Conservation (phyloP, 2,888 invertebrate species). For the Aporophyla nigra region DNA sequence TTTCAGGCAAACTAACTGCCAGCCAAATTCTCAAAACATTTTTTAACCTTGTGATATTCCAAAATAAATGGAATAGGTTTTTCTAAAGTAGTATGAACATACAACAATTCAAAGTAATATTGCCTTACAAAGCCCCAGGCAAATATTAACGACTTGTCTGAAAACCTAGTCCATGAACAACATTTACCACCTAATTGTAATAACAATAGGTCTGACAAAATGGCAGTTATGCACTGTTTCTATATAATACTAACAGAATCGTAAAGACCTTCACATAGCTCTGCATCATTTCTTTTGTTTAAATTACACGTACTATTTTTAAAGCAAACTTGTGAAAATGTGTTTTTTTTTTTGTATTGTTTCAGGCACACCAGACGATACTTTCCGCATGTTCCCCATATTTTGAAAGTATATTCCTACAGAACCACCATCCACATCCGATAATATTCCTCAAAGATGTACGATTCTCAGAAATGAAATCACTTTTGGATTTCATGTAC, state of each 20-base stretch:
- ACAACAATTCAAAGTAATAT: slow-evolving; percentile 23
- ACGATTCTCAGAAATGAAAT: slow-evolving; percentile 96
- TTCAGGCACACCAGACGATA: slow-evolving; percentile 97
- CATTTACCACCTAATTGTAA: slow-evolving; percentile 80
- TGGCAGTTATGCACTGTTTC: slow-evolving; percentile 77
- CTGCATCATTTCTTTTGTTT: slow-evolving; percentile 78
- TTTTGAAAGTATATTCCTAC: slow-evolving; percentile 97
- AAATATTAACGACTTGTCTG: slow-evolving; percentile 58
- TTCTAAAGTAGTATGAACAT: slow-evolving; percentile 19
- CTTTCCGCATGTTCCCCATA: slow-evolving; percentile 98
- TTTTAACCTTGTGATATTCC: slow-evolving; percentile 1
- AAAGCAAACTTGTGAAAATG: slow-evolving; percentile 63
- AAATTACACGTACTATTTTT: slow-evolving; percentile 69
- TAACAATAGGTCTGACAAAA: slow-evolving; percentile 81
- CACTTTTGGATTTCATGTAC: slow-evolving; percentile 98
- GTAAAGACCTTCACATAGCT: slow-evolving; percentile 82
- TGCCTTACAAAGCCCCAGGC: slow-evolving; percentile 39
- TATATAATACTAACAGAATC: slow-evolving; percentile 76
- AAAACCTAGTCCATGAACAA: slow-evolving; percentile 69
- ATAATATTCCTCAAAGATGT: slow-evolving; percentile 98
- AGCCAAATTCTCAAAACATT: not conserved
- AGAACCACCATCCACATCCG: slow-evolving; percentile 97
- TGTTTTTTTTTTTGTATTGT: slow-evolving; percentile 76
- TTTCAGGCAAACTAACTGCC: not conserved
- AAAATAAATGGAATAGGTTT: not conserved